Evolutionary conservation across 2,113 vertebrate species (phyloP), one percentile per base, ranked within the genome.

Genomic region (Tinamus guttatus): DNA sequence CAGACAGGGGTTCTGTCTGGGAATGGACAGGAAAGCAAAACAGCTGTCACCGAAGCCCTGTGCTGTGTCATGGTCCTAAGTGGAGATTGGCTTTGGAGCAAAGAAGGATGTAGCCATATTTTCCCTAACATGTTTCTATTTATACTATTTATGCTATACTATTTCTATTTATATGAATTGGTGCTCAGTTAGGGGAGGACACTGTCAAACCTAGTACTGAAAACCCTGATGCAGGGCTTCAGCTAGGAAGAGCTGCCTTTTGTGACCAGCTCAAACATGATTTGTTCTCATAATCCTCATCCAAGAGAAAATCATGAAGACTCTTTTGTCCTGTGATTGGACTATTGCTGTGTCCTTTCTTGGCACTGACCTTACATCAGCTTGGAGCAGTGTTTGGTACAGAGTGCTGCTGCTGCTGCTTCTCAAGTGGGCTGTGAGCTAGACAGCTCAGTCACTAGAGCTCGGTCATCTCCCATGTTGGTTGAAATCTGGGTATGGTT

Each of bases 341-440:
- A 25, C 68, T 52, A 16, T 28, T 19, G 32, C 60, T 5, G 1
- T 25, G 38, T 21, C 62, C 45, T 41, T 56, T 34, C 6, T 9
- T 27, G n/a, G 47, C 16, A 67, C 24, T 13, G 16, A 75, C 69
- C 56, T 49, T 86, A 25, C 59, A 32, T 41, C 30, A 7, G 13
- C 47, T 63, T 68, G 27, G 11, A 12, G 7, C 8, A 10, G 62
- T 1, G 0, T 40, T 32, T 18, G 10, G 45, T 19, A 3, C 0
- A 1, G 51, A 34, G 65, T n/a, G 9, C 3, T 0, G 21, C 74
- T 17, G 21, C 74, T 17, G 16, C 59, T 36, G 28, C 49, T 20
- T 36, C 40, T 77, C 9, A 32, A 67, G 59, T 18, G 21, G 16
- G 36, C 25, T 24, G 21, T 17, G 3, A 43, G 43, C 43, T 43